Evolutionary conservation across 2,113 vertebrate species (phyloP), one percentile per base, ranked within the genome.

Genomic region (Lanius ludovicianus): DNA sequence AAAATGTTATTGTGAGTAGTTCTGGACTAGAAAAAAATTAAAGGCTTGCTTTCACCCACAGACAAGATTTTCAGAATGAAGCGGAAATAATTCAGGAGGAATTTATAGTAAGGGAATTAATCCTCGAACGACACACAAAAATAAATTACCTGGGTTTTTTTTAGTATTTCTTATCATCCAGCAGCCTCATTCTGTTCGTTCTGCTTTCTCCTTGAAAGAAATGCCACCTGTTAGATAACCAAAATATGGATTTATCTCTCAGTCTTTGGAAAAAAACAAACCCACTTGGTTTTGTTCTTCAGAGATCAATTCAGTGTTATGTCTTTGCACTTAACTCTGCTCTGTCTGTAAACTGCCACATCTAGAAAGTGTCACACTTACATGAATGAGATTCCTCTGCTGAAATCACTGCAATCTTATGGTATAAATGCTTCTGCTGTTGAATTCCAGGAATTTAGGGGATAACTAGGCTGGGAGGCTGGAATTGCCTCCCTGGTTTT

Each of bases 81-180:
- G 84, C 1, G 0, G 82, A 91, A 95, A 88, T 85, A 91, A 93
- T 93, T 95, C 78, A 87, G 75, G 69, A 76, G 78, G 95, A 96
- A 93, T 93, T 96, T 95, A 78, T 59, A 92, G 80, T 75, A 78
- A 89, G 84, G 56, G 52, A 60, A 92, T 95, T 92, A 95, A 81
- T 89, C 73, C 89, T 87, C 4, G 12, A 87, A 68, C 0, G 1
- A 90, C 2, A 11, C 64, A 92, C 73, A 86, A 57, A 95, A 93
- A 92, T 71, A 96, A 96, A 92, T 92, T 90, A 95, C 76, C 89
- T 87, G 47, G 52, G 83, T 91, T 81, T 78, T 78, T 80, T 56
- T 67, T 64, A 77, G 33, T 33, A 42, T 82, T 84, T 78, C 81
- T 88, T 49, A 90, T 60, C 78, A 95, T 77, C 39, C 78, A 93